Percentiles rank a stretch among this genome's conserved stretches.
These are phyloP conservation scores for Acrossocheilus wenchowensis DNA, from an alignment of 2,797 vertebrate genomes.

Conservation along the genomic window DNA sequence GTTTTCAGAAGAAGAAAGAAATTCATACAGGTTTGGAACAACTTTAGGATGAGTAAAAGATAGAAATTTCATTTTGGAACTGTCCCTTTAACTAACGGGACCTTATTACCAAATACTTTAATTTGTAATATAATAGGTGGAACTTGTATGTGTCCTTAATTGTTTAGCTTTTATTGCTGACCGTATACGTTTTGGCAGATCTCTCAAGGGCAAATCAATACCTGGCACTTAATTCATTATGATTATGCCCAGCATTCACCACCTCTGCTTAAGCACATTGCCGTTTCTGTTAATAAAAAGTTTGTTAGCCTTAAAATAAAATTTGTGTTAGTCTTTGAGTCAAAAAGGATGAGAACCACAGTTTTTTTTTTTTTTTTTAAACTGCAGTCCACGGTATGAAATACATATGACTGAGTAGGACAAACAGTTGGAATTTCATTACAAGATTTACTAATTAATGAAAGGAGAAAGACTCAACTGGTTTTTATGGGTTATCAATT, in stretches of 20 bases:
- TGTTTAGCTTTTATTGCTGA: not conserved
- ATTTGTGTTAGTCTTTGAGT: not conserved
- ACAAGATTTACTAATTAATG: not conserved
- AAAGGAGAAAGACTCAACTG: not conserved
- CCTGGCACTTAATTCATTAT: not conserved
- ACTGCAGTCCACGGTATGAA: not conserved
- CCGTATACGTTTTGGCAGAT: not conserved
- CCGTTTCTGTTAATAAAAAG: not conserved
- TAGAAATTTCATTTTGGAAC: not conserved
- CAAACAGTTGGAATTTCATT: not conserved
- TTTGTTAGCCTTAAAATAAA: not conserved
- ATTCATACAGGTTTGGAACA: not conserved
- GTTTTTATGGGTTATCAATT: not conserved
- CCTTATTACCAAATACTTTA: not conserved
- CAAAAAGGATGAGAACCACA: not conserved
- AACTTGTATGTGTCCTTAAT: not conserved
- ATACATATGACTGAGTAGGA: not conserved
- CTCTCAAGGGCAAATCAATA: not conserved
- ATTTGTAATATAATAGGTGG: not conserved
- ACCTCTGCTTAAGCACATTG: not conserved
- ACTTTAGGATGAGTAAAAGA: not conserved
- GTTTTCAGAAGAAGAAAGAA: not conserved
- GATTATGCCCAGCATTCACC: not conserved
- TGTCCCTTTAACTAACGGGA: not conserved
- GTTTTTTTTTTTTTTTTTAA: not conserved